phyloP scores from a whole-genome alignment of 2,888 invertebrate species.

The Rhamphomyia laevipes region DNA sequence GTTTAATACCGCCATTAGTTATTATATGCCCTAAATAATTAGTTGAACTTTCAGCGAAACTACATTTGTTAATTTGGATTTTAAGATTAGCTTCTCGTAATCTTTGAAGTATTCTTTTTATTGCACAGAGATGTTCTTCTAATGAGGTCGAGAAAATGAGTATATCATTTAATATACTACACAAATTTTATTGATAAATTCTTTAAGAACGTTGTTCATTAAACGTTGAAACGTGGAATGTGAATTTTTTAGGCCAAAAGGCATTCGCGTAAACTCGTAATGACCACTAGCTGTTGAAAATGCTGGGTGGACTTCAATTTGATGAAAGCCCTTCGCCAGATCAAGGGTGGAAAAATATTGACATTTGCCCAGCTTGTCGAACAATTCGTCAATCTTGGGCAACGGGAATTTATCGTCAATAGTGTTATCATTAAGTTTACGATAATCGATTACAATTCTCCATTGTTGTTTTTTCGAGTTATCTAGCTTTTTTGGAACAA shows the following conservation, averaged over 20 bases:
- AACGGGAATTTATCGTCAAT: neutral
- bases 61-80: conserved; percentile 13
- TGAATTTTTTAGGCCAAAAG: neutral
- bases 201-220: conserved; percentile 12
- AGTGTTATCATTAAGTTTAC: neutral
- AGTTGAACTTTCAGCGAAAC: conserved; percentile 7
- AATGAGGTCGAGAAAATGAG: conserved; percentile 10
- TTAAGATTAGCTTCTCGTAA: conserved; percentile 8
- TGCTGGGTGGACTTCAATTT: neutral
- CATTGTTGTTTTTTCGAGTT: neutral
- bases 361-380: neutral
- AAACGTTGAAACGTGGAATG: conserved; percentile 11
- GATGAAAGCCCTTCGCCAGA: neutral
- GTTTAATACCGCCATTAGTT: conserved; percentile 8
- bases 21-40: conserved; percentile 12
- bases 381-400: no score
- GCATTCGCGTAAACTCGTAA: conserved; percentile 1
- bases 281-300: neutral
- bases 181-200: conserved; percentile 10
- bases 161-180: conserved; percentile 14
- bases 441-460: neutral
- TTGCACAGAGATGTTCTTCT: conserved; percentile 9
- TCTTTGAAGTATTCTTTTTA: conserved; percentile 8
- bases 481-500: neutral
- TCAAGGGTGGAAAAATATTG: neutral